Percentiles rank a stretch among this genome's conserved stretches.
Evolutionary conservation across 2,888 invertebrate genomes (phyloP).

Genomic region (Boloria euphrosyne): DNA sequence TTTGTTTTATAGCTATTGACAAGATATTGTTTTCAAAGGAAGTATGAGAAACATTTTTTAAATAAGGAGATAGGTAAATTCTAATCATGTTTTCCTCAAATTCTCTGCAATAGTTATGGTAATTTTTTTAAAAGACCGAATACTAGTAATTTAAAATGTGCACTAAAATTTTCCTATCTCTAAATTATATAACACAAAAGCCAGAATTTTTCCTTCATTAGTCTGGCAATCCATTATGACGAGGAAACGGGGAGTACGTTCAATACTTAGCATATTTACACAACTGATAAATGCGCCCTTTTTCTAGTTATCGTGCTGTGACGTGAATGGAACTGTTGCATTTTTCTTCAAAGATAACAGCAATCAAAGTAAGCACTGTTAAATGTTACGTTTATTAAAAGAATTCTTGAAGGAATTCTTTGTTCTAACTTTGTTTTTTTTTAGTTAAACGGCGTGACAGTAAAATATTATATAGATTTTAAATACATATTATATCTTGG

Average conservation of each 20-base stretch:
- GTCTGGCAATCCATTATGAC: constrained; percentile 76
- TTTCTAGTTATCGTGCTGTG: constrained; percentile 65
- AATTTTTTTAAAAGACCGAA: too few relatives aligned
- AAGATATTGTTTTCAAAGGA: too few relatives aligned
- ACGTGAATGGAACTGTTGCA: constrained; percentile 68
- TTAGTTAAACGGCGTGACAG: neutral
- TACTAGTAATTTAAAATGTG: too few relatives aligned
- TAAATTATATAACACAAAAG: neutral
- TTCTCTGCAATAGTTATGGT: too few relatives aligned
- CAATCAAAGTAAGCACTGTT: constrained; percentile 42
- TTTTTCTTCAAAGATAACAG: constrained; percentile 65
- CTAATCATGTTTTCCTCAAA: too few relatives aligned
- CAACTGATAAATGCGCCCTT: constrained; percentile 73
- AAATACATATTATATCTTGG: neutral
- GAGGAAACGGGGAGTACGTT: constrained; percentile 52
- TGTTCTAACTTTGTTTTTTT: neutral
- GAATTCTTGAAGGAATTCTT: constrained; percentile 14
- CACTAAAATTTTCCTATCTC: too few relatives aligned
- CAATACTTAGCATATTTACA: constrained; percentile 74
- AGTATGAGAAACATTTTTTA: too few relatives aligned
- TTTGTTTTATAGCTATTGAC: too few relatives aligned
- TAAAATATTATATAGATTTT: constrained; percentile 14
- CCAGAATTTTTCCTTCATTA: constrained; percentile 64
- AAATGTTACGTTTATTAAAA: constrained; percentile 34
- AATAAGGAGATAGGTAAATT: too few relatives aligned